Conservation (phyloP, 2,113 vertebrate genomes). For the Cnemophilus loriae region DNA sequence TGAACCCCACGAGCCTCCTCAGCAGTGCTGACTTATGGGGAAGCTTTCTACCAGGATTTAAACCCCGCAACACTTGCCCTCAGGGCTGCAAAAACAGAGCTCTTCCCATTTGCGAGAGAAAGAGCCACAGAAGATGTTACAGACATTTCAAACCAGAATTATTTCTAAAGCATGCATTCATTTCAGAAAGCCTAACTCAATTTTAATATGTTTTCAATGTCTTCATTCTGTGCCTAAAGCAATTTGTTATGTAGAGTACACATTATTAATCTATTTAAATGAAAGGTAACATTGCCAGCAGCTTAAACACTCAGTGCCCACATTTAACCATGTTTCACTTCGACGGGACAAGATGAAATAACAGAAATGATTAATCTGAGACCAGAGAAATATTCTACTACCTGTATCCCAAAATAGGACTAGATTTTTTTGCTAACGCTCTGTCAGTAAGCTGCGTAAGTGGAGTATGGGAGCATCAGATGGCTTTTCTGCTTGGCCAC, state of each 20-base stretch:
- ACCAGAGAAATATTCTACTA: constrained; percentile 18
- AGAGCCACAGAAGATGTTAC: not conserved
- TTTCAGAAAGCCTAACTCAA: constrained; percentile 35
- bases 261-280: constrained; percentile 52
- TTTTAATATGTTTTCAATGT: constrained; percentile 49
- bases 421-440: not conserved
- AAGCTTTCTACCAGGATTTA: not conserved
- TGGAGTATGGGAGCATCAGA: not conserved
- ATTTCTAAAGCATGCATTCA: constrained; percentile 1
- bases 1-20: not conserved
- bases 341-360: constrained; percentile 51
- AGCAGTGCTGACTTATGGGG: not conserved
- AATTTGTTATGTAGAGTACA: constrained; percentile 54
- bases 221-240: constrained; percentile 31
- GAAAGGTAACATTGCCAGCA: constrained; percentile 49
- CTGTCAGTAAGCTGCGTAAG: not conserved
- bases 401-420: not conserved
- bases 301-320: constrained; percentile 41
- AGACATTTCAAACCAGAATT: not conserved
- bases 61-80: not conserved
- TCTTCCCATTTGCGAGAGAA: not conserved
- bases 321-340: constrained; percentile 44
- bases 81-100: not conserved
- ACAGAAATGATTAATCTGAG: constrained; percentile 48
- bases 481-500: not conserved